Evolutionary conservation across 2,888 invertebrate genomes (phyloP), one percentile per base, ranked within the genome.

Genomic region (Hipparchia sbordonii): DNA sequence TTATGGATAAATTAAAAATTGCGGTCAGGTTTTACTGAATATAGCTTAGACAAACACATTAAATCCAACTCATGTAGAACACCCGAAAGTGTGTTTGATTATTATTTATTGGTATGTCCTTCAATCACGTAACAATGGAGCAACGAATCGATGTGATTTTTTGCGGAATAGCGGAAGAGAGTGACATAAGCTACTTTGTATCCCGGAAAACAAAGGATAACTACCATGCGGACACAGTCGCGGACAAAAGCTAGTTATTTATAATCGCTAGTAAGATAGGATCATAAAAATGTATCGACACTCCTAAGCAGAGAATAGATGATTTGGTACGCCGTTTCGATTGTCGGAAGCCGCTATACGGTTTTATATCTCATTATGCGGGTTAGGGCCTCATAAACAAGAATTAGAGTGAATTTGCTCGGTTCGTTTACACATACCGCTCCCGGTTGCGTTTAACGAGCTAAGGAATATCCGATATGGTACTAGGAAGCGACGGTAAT

Each of bases 361-460:
- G 85, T 84, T 78, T 77, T 78, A 77, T 73, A 74, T 73, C 74
- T 77, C 75, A 77, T 79, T 78, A 79, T 75, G 65, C 74, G 57
- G 75, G 75, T 74, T 77, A 72, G 87, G 86, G 85, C 77, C 85
- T 89, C 91, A 90, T 93, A 93, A 93, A 93, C 89, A 88, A 91
- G 93, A 90, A 92, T 93, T 92, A 93, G 89, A 89, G 89, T 90
- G 90, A 87, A 88, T 87, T 85, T 83, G 87, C 85, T 88, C 85
- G 85, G 86, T 88, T 90, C 91, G 92, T 92, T 92, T 92, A 92
- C 93, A 92, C 91, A 91, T 89, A 89, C 91, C 90, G 89, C 89
- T 87, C 87, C 87, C 83, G 87, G 85, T 85, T 81, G 85, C 85
- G 81, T 86, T 85, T 91, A 92, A 92, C 91, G 89, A 92, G 88